These are phyloP conservation scores for Myxocyprinus asiaticus DNA, from an alignment of 2,113 vertebrate genomes.

Conservation along the genomic window DNA sequence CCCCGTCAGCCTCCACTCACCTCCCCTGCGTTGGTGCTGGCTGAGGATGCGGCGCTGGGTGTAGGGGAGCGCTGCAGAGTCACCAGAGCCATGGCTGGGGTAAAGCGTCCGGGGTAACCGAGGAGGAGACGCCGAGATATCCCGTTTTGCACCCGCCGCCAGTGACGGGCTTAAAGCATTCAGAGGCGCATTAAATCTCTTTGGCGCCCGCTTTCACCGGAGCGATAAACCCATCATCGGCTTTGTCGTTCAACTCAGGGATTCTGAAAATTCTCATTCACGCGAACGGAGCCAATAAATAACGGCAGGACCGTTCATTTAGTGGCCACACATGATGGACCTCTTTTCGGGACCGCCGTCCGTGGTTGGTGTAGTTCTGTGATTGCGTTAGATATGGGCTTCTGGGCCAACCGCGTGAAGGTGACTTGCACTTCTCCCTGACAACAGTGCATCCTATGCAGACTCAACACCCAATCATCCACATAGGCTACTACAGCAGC, in stretches of 20 bases:
- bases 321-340: conserved; percentile 7
- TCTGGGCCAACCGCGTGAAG: conserved; percentile 79
- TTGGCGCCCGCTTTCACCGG: conserved; percentile 54
- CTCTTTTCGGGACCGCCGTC: conserved; percentile 24
- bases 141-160: conserved; percentile 60
- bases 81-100: conserved; percentile 87
- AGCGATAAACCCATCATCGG: conserved; percentile 51
- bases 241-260: conserved; percentile 53
- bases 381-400: conserved; percentile 19
- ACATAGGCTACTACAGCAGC: neutral
- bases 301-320: conserved; percentile 1
- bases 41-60: conserved; percentile 88
- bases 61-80: conserved; percentile 93
- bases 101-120: conserved; percentile 2
- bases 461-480: conserved; percentile 61
- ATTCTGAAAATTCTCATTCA: conserved; percentile 39
- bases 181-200: conserved; percentile 66
- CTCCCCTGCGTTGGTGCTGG: conserved; percentile 78
- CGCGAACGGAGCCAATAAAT: conserved; percentile 24
- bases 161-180: conserved; percentile 72
- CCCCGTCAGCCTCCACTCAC: conserved; percentile 56
- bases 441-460: conserved; percentile 49
- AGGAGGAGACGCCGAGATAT: conserved; percentile 23
- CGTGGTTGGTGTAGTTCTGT: conserved; percentile 34
- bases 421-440: conserved; percentile 68